Percentiles rank a stretch among this genome's conserved stretches.
phyloP scores from a whole-genome alignment of 2,113 vertebrate genomes.

The Passer domesticus region DNA sequence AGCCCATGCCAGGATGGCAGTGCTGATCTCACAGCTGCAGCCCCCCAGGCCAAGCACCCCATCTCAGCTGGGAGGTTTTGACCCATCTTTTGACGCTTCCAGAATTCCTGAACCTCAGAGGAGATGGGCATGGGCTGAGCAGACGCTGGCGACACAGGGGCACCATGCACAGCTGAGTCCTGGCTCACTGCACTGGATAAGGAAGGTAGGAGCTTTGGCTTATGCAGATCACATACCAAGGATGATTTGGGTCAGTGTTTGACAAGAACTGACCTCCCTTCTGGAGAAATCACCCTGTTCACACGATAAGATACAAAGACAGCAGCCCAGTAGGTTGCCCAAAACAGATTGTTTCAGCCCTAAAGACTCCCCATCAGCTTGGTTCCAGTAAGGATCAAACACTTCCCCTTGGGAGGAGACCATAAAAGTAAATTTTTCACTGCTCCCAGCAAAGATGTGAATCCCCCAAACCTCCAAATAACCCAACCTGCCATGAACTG shows the following conservation, averaged over 20 bases:
- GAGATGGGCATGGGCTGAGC: background rate
- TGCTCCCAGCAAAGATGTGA: background rate
- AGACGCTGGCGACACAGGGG: rapidly evolving
- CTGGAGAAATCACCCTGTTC: background rate
- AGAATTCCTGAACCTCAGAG: background rate
- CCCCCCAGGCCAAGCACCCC: background rate
- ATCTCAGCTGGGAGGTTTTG: background rate
- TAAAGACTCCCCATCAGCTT: background rate
- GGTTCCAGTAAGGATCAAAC: background rate
- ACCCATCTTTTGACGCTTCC: rapidly evolving
- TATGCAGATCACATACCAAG: background rate
- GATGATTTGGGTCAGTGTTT: background rate
- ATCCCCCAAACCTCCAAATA: background rate
- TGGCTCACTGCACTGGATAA: background rate
- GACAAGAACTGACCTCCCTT: background rate
- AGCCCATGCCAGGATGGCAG: background rate
- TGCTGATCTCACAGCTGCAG: background rate
- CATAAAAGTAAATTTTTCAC: background rate
- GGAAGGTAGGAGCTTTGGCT: background rate
- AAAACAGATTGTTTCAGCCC: background rate
- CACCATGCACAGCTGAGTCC: background rate
- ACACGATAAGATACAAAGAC: background rate
- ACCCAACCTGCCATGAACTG: background rate
- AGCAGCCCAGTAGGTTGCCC: background rate
- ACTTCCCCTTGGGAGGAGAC: background rate